Evolutionary conservation across 2,113 vertebrate species (phyloP).

Genomic region (Crotalus helleri): DNA sequence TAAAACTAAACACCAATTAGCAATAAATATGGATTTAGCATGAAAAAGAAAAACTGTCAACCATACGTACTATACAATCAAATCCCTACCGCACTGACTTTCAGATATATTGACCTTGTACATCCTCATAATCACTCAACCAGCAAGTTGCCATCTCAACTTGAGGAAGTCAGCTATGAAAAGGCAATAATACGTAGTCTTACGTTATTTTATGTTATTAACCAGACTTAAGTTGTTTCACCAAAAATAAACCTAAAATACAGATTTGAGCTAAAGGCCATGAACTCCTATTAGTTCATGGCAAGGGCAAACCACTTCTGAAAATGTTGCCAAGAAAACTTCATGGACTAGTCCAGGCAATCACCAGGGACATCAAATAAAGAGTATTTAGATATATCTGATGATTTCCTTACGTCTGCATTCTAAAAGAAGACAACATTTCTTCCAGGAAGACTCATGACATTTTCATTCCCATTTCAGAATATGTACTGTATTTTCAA

Average conservation of each 20-base stretch:
- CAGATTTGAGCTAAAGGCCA: neutral
- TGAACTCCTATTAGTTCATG: neutral
- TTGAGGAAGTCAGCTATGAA: neutral
- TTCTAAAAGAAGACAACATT: slow-evolving; percentile 17
- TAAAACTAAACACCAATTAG: neutral
- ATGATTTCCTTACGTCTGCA: neutral
- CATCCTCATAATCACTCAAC: neutral
- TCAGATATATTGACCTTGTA: neutral
- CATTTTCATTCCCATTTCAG: neutral
- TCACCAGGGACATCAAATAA: neutral
- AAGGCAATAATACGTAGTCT: neutral
- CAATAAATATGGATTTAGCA: neutral
- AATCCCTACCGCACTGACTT: neutral
- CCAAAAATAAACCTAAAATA: neutral
- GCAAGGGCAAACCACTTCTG: neutral
- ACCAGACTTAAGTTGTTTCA: neutral
- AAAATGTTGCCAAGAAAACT: neutral
- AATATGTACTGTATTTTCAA: neutral
- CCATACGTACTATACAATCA: neutral
- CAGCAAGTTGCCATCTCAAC: neutral
- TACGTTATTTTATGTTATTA: neutral
- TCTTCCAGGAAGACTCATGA: neutral
- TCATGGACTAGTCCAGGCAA: neutral
- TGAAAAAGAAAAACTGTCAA: neutral
- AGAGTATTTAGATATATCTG: slow-evolving; percentile 12